Evolutionary conservation across 2,797 vertebrate genomes (phyloP).

Genomic region (Gymnothorax reevesii): DNA sequence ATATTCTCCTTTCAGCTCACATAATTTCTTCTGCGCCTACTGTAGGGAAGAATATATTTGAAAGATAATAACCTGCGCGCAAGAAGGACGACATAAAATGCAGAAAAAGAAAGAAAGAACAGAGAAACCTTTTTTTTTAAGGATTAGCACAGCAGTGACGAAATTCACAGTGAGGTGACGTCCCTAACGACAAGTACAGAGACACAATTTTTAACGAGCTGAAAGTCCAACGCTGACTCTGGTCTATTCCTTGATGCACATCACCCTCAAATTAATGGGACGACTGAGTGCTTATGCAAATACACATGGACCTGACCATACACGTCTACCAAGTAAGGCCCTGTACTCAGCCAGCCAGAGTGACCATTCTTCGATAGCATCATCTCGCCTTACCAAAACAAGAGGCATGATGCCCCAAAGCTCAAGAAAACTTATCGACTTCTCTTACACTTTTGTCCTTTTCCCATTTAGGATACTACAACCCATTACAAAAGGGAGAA

Average conservation of each 20-base stretch:
- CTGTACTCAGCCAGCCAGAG: neutral
- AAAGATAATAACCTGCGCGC: neutral
- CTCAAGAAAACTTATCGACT: too few relatives aligned
- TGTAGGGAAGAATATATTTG: neutral
- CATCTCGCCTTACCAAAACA: neutral
- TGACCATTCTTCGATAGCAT: neutral
- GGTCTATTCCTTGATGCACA: too few relatives aligned
- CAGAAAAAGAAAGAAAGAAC: neutral
- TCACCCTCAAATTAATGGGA: too few relatives aligned
- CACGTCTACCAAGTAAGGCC: neutral
- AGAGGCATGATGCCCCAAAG: too few relatives aligned
- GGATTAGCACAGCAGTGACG: neutral
- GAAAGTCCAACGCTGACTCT: too few relatives aligned
- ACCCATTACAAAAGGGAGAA: too few relatives aligned
- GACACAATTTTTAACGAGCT: too few relatives aligned
- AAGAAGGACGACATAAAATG: neutral
- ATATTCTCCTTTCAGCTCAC: neutral
- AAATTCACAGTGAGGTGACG: neutral
- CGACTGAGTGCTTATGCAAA: too few relatives aligned
- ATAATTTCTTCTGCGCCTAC: neutral
- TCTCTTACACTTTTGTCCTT: too few relatives aligned
- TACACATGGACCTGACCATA: neutral
- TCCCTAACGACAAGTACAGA: too few relatives aligned
- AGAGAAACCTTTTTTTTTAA: neutral
- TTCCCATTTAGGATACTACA: too few relatives aligned